Conservation (phyloP, 1,140 invertebrate species). For the Aphelinus certus region DNA sequence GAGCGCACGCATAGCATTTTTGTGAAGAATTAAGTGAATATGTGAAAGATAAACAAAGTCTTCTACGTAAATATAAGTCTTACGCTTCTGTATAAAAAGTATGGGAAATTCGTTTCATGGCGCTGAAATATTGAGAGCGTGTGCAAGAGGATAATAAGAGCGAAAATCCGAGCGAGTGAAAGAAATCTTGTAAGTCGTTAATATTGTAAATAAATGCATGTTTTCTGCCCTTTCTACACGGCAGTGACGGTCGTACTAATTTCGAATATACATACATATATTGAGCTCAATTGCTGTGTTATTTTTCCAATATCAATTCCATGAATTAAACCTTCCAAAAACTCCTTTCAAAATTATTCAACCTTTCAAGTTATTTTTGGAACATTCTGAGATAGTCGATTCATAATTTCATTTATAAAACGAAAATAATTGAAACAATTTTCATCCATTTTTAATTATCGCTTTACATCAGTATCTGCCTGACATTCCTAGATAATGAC, state of each 20-base stretch:
- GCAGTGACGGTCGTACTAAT: constrained; percentile 39
- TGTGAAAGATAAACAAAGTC: neutral
- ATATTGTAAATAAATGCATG: constrained; percentile 25
- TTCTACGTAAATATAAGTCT: neutral
- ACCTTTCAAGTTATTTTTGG: neutral
- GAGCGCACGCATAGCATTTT: neutral
- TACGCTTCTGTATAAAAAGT: constrained; percentile 9
- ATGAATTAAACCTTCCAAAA: neutral
- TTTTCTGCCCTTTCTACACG: constrained; percentile 16
- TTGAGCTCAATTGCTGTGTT: neutral
- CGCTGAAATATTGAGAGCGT: neutral
- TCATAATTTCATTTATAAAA: neutral
- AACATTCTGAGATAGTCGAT: neutral
- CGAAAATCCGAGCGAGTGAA: neutral
- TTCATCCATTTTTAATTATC: too few relatives aligned
- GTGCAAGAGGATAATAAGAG: neutral
- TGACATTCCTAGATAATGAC: too few relatives aligned
- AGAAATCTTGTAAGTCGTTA: constrained; percentile 8
- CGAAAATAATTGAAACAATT: too few relatives aligned
- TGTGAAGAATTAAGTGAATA: neutral
- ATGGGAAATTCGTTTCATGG: neutral
- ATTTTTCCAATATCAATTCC: constrained; percentile 5
- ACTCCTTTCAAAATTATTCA: neutral
- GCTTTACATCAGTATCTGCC: too few relatives aligned
- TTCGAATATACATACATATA: constrained; percentile 49